Evolutionary conservation across 1,140 invertebrate genomes (phyloP).

Genomic region (honey bee (Apis mellifera)): DNA sequence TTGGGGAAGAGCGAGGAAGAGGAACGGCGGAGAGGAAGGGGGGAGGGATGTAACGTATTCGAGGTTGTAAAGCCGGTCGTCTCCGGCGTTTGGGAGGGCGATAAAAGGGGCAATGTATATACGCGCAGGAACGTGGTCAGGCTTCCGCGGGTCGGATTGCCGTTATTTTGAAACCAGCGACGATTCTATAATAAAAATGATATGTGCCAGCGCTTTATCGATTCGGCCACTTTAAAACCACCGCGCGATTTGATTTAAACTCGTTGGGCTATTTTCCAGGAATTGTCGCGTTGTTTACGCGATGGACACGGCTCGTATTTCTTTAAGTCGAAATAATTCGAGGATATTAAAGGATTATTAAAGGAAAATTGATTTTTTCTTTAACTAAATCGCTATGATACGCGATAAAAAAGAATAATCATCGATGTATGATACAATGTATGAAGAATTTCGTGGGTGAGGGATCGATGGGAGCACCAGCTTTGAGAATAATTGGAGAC

Average conservation of each 20-base stretch:
- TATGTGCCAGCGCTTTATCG: background rate
- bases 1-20: background rate
- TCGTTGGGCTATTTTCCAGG: no score
- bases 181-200: slow-evolving; percentile 30
- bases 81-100: background rate
- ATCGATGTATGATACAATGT: no score
- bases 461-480: no score
- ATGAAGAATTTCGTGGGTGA: no score
- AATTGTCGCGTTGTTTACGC: no score
- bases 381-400: no score
- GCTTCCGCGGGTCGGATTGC: slow-evolving; percentile 28
- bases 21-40: background rate
- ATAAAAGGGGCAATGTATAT: slow-evolving; percentile 25
- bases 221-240: background rate
- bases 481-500: no score
- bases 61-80: slow-evolving; percentile 5
- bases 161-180: slow-evolving; percentile 38
- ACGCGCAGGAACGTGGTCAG: slow-evolving; percentile 20
- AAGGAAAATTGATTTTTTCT: no score
- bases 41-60: slow-evolving; percentile 18
- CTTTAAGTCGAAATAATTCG: no score
- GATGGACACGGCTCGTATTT: no score
- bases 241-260: background rate
- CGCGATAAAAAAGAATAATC: no score
- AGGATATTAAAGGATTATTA: no score